Evolutionary conservation across 2,113 vertebrate species (phyloP).

Genomic region (Carollia perspicillata): DNA sequence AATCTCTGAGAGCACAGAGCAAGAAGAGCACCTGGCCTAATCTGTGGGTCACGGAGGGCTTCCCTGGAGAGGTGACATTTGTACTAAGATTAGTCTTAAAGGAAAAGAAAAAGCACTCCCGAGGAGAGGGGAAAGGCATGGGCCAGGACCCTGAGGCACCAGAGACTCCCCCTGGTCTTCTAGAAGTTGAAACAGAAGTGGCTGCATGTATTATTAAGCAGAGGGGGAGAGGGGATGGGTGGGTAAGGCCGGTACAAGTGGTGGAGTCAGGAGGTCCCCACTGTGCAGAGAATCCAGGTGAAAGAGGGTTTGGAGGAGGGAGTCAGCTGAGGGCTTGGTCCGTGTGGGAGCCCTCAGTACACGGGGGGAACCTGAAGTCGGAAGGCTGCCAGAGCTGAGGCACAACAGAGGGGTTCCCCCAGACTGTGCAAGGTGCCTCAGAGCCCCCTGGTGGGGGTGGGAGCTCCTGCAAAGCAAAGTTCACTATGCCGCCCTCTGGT

Average conservation of each 20-base stretch:
- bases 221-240: background rate
- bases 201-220: background rate
- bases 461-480: background rate
- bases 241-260: background rate
- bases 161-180: background rate
- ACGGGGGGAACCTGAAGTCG: background rate
- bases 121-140: background rate
- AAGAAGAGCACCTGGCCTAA: background rate
- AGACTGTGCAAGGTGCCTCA: background rate
- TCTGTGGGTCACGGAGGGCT: background rate
- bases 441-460: background rate
- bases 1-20: background rate
- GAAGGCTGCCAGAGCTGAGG: background rate
- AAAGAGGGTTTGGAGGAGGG: background rate
- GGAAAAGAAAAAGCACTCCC: background rate
- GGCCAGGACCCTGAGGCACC: background rate
- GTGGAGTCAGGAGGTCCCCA: background rate
- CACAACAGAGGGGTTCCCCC: background rate
- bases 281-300: background rate
- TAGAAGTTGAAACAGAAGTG: background rate
- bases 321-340: background rate
- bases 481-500: background rate
- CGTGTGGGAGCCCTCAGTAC: background rate
- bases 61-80: slow-evolving; percentile 5
- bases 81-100: background rate